Base-by-base conservation (phyloP, 2,113 vertebrate genomes). In the Lophotis ruficrista region DNA sequence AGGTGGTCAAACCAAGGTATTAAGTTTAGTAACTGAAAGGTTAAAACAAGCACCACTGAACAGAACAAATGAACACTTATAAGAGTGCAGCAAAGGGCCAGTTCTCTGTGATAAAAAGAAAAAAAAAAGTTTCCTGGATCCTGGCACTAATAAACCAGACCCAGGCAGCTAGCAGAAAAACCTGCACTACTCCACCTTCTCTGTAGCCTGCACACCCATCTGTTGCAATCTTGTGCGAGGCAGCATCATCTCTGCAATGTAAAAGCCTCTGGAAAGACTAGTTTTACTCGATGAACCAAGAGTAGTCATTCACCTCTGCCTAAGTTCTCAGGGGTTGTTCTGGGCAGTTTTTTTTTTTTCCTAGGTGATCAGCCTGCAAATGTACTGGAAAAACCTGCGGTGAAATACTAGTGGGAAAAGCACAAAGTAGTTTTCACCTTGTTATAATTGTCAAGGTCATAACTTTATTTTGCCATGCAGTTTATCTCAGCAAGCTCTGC, bases 201-300 rank as follows among this genome's bases (percentile, higher is more conserved):
- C 68, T 45, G 50, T 35, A 48, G 84, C 47, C 71, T 92, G 68
- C 64, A 87, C 91, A 90, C 94, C 93, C 83, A 23, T 70, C 30
- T 95, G 85, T 77, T 93, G 92, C 85, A 97, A 95, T 83, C 71
- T 22, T 70, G 76, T 68, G 47, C 92, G 77, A 78, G 57, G 66
- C 66, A 92, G 61, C 83, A 79, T 28, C 15, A 0, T 60, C 72
- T 78, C 83, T 82, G 41, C 83, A 61, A 84, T 45, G 53, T 38
- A 50, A 91, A 69, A 80, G 38, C 72, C 71, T 65, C 96, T 91
- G 89, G 97, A 94, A 95, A 96, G 87, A 97, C 96, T 45, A 3
- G 96, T 97, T 97, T 60, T 87, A 89, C 97, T 83, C 1, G 70
- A 83, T 58, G 60, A 87, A 48, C 88, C 89, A 91, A 94, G 43